Percentiles rank a stretch among this genome's conserved stretches.
These are phyloP conservation scores for Choloepus hoffmanni DNA, from an alignment of 2,113 vertebrate species.

Conservation along the genomic window DNA sequence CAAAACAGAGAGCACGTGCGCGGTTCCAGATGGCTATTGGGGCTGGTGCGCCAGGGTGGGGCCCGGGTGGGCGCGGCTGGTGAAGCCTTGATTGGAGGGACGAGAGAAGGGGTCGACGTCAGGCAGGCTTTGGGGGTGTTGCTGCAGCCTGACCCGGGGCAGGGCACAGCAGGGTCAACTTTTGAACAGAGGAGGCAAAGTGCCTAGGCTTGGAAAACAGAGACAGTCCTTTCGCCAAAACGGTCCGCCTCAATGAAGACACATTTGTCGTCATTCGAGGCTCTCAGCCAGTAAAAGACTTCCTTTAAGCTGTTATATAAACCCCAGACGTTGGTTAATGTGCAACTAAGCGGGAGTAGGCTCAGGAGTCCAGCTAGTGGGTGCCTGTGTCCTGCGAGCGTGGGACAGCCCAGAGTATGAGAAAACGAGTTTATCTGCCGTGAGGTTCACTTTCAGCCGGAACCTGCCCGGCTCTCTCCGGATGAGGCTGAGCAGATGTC, in stretches of 20 bases:
- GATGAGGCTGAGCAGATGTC: no score
- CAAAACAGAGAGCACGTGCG: constrained; percentile 51
- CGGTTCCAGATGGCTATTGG: no score
- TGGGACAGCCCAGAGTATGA: neutral
- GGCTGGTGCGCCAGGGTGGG: no score
- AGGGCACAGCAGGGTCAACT: accelerated
- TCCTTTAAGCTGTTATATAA: neutral
- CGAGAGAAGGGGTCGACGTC: accelerated
- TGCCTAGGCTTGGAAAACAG: no score
- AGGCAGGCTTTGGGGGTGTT: no score
- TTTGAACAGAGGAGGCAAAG: accelerated
- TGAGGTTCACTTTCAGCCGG: neutral
- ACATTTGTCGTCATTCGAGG: neutral
- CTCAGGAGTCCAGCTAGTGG: neutral
- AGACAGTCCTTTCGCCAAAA: no score
- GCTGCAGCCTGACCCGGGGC: neutral
- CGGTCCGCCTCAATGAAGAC: accelerated
- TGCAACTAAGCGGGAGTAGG: neutral
- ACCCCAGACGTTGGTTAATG: neutral
- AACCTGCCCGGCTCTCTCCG: neutral
- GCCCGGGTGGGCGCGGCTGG: neutral
- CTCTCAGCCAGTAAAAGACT: neutral
- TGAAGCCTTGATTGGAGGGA: accelerated
- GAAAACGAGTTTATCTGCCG: neutral
- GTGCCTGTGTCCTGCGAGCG: neutral